phyloP scores from a whole-genome alignment of 1,140 invertebrate genomes.

The Nephila pilipes region DNA sequence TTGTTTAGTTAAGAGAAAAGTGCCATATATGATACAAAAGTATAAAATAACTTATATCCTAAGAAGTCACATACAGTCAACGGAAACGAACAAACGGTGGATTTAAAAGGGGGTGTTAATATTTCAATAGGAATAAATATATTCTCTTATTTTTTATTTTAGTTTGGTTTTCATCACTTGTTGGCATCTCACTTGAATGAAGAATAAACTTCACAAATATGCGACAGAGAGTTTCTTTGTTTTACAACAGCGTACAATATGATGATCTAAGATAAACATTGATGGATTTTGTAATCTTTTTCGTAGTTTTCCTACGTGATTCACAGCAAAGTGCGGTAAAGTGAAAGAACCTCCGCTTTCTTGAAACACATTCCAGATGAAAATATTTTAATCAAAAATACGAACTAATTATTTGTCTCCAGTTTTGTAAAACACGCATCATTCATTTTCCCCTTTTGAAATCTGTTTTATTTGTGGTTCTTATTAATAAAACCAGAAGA shows the following conservation, averaged over 20 bases:
- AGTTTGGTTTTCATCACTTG: neutral
- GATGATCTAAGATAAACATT: neutral
- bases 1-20: neutral
- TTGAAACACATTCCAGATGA: neutral
- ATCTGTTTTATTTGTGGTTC: no score
- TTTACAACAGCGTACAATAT: neutral
- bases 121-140: neutral
- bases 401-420: no score
- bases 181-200: neutral
- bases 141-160: neutral
- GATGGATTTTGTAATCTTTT: neutral
- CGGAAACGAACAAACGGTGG: neutral
- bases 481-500: no score
- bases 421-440: no score
- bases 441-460: no score
- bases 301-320: neutral
- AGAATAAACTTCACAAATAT: neutral
- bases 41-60: slow-evolving; percentile 69
- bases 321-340: neutral
- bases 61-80: slow-evolving; percentile 47
- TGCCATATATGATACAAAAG: slow-evolving; percentile 59
- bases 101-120: neutral
- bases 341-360: neutral
- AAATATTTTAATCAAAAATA: no score
- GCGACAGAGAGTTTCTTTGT: neutral